These are phyloP conservation scores for Andrena chrysosceles DNA, from an alignment of 2,888 invertebrate species.

Conservation along the genomic window DNA sequence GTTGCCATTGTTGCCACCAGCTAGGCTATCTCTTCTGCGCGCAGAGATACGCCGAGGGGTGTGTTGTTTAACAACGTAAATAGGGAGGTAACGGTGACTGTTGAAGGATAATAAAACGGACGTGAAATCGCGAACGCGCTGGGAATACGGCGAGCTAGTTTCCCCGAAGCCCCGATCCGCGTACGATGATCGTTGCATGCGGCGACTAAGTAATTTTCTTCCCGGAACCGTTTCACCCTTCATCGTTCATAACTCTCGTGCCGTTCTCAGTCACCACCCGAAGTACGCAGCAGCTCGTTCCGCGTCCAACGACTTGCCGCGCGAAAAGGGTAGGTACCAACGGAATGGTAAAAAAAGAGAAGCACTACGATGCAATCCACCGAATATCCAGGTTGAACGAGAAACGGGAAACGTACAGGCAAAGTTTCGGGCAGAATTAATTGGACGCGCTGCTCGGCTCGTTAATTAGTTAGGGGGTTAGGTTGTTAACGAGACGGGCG, in stretches of 20 bases:
- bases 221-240: constrained; percentile 31
- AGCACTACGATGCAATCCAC: background rate
- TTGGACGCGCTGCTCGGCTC: background rate
- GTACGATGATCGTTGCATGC: constrained; percentile 33
- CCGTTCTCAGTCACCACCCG: background rate
- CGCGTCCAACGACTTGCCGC: constrained; percentile 12
- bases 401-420: background rate
- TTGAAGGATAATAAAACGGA: constrained; percentile 28
- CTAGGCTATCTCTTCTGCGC: no score
- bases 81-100: background rate
- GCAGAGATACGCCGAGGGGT: background rate
- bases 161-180: constrained; percentile 34
- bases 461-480: constrained; percentile 8
- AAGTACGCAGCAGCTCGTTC: constrained; percentile 15
- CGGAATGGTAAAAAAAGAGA: background rate
- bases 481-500: constrained; percentile 2
- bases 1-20: background rate
- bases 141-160: constrained; percentile 33
- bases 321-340: constrained; percentile 15
- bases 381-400: background rate
- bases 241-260: constrained; percentile 23
- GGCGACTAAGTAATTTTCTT: constrained; percentile 58
- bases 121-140: constrained; percentile 25
- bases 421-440: constrained; percentile 16
- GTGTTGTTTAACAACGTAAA: background rate